Percentiles rank a stretch among this genome's conserved stretches.
These are phyloP conservation scores for Latrodectus elegans DNA, from an alignment of 2,888 invertebrate species.

Conservation along the genomic window DNA sequence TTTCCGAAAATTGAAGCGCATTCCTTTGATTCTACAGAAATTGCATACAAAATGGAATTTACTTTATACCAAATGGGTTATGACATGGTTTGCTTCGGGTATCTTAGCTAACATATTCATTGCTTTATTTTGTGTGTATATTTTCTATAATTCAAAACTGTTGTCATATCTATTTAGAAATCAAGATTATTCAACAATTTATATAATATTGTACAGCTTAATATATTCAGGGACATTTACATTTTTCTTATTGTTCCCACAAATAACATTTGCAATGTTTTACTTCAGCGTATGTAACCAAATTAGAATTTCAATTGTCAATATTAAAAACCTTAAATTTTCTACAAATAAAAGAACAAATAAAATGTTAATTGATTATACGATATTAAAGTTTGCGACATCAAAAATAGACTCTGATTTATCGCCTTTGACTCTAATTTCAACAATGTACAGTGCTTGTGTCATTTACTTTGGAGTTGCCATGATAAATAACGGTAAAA, in stretches of 20 bases:
- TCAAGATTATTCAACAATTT: neutral
- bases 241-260: neutral
- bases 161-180: neutral
- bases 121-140: neutral
- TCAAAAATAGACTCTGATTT: constrained; percentile 14
- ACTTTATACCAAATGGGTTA: neutral
- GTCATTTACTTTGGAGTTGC: constrained; percentile 11
- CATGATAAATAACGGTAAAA: neutral
- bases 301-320: neutral
- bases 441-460: constrained; percentile 5
- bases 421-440: constrained; percentile 13
- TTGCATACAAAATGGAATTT: neutral
- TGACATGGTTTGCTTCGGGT: neutral
- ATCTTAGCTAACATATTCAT: neutral
- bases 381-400: neutral
- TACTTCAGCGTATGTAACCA: neutral
- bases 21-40: neutral
- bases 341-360: neutral
- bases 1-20: neutral
- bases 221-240: neutral
- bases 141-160: neutral
- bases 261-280: constrained; percentile 3
- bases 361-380: neutral
- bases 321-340: neutral
- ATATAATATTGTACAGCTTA: neutral